Evolutionary conservation across 2,888 invertebrate species (phyloP), one percentile per base, ranked within the genome.

Genomic region (Troides aeacus): DNA sequence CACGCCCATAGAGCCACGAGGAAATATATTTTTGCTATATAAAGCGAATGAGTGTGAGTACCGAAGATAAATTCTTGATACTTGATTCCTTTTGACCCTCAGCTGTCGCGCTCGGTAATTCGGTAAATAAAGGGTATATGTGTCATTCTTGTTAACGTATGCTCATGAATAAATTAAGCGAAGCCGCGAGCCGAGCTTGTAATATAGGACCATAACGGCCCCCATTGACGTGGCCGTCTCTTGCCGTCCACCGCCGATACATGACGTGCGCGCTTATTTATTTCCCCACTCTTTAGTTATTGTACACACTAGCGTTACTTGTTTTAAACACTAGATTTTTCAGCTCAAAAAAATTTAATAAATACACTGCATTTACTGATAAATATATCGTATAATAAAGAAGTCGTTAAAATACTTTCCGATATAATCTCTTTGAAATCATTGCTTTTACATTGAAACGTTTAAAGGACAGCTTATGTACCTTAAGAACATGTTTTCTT

Each of bases 201-300:
- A 79, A 80, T 80, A 77, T 76, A 77, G 74, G 75, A 73, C 74
- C 74, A 77, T 81, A 81, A 81, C 78, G 79, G 80, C 74, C 76
- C 73, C 71, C 75, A 78, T 78, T 80, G 80, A 80, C 81, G 78
- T 78, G 64, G 64, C 60, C 59, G 39, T 61, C 73, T 74, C 73
- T 74, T 69, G 73, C 73, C 72, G 69, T 74, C 81, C 77, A 75
- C 78, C 75, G 79, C 77, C 78, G 74, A 76, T 81, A 86, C 85
- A 87, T 84, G 87, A 85, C 85, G 82, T 83, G 82, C 81, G 76
- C 79, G 83, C 78, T 86, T 86, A 86, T 87, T 85, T 85, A 83
- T 84, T 84, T 77, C 74, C 78, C 67, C 50, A 17, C 50, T 15
- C 77, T 82, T 84, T 84, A 69, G 68, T 53, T 5, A 7, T 56